Evolutionary conservation across 2,797 vertebrate genomes (phyloP), one percentile per base, ranked within the genome.

Genomic region (Pyrrhura leucotis): DNA sequence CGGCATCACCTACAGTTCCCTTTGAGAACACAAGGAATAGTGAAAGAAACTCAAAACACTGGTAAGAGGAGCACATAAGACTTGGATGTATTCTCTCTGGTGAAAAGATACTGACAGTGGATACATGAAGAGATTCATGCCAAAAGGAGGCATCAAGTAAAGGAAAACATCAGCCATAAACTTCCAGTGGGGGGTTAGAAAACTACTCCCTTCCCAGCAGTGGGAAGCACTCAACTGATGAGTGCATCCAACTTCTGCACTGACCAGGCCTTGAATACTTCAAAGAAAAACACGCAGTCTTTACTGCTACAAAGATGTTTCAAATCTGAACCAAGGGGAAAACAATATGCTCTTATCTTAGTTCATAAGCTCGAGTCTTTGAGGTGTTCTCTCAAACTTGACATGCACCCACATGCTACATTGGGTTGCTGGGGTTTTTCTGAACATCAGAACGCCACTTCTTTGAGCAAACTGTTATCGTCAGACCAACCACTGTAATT

Each of bases 331-430:
- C 4, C 28, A 79, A 56, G 6, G 9, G 14, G 16, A 63, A 67
- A 71, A 82, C 5, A 71, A 54, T 25, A 20, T 2, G 5, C 2
- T 33, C 42, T 15, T 63, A 29, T 51, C 65, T 54, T 62, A 53
- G 47, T 13, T 81, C 39, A 22, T 16, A 44, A 73, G 9, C 14
- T 35, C 29, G 20, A 2, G 5, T n/a, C 71, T 79, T 44, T 7
- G 0, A 47, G 26, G 19, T n/a, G 22, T 72, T 73, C 66, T 22
- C 58, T 69, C 35, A 7, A 4, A 66, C 50, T 7, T 16, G 5
- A 62, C 1, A 0, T 6, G 39, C 23, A 69, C 4, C 7, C 42
- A 28, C 35, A 14, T 0, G 25, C 21, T 35, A 1, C 7, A 18
- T 14, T 16, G n/a, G 28, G 44, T 35, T 71, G 44, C 31, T 33